Base-by-base conservation (phyloP, 1,140 invertebrate species). In the Cydia pomonella region DNA sequence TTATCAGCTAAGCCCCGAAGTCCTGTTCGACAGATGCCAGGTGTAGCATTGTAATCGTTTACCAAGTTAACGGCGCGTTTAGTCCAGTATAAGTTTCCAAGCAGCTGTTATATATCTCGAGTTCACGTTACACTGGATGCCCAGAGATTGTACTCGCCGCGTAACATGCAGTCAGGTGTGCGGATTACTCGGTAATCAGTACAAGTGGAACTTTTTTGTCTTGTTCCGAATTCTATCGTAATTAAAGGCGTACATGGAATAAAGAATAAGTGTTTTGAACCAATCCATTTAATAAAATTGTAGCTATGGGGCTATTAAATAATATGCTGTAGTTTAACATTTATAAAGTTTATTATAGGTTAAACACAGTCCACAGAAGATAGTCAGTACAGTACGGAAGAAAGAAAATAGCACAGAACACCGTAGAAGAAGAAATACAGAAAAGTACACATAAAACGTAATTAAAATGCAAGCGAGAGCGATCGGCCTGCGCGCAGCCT, bases 1-100 rank as follows among this genome's bases (percentile, higher is more conserved):
- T 79, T 78, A 79, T 77, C 78, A 53, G 74, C 75, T 72, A 77
- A 80, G 77, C 79, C 73, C 79, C 77, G 72, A 75, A 77, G 78
- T 76, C 74, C 73, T 75, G 76, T 76, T 73, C 73, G 73, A 75
- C 72, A 76, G 53, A 18, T 13, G 59, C 29, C 59, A 74, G 72
- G 72, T 73, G 50, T 16, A 5, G 16, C 16, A 62, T 73, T 73
- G 4, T 62, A 62, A 38, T 73, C 44, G 72, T 23, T 21, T 59
- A 59, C 16, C 23, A 25, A 59, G 27, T 29, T n/a, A 6, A 62
- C 23, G 23, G n/a, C 13, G 50, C 13, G 21, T 59, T 3, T 18
- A 18, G n/a, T 10, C 53, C 53, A 59, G 21, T 59, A 59, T 21
- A 59, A 59, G 53, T 18, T 53, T 44, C 1, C 13, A 44, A 44